Conservation (phyloP, 2,888 invertebrate genomes). For the Andrena marginata region DNA sequence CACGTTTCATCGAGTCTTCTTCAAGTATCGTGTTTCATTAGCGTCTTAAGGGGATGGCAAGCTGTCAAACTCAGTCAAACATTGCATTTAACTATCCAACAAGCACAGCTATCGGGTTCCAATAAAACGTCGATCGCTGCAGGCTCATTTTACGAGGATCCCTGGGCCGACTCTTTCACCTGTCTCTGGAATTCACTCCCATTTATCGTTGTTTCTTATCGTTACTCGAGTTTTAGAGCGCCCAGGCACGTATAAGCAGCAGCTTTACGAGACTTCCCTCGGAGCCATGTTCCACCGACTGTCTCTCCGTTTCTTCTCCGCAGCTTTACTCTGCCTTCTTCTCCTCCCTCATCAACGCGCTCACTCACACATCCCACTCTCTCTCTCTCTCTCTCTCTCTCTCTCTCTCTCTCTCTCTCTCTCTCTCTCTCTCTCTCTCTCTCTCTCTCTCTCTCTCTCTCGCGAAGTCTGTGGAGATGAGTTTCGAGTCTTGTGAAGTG, state of each 20-base stretch:
- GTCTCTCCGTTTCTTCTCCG: conserved; percentile 26
- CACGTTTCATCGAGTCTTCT: not conserved
- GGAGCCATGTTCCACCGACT: conserved; percentile 26
- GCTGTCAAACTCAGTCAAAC: not conserved
- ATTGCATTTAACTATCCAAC: conserved; percentile 10
- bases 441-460: not conserved
- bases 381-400: not conserved
- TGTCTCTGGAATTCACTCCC: conserved; percentile 3
- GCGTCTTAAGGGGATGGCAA: not conserved
- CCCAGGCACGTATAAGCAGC: conserved; percentile 27
- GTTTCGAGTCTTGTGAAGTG: conserved; percentile 43
- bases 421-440: not conserved
- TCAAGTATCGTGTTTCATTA: not conserved
- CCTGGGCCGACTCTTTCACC: conserved; percentile 2
- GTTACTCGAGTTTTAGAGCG: conserved; percentile 9
- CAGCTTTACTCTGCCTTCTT: not conserved
- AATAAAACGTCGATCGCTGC: conserved; percentile 14
- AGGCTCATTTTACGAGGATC: conserved; percentile 10
- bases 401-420: not conserved
- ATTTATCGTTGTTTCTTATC: conserved; percentile 36
- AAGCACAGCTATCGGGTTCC: not conserved
- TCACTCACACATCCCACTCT: not conserved
- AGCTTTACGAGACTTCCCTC: conserved; percentile 20
- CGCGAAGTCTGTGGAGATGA: conserved; percentile 32
- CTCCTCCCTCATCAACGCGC: not conserved